phyloP scores from a whole-genome alignment of 2,113 vertebrate genomes.

The Odocoileus hemionus region DNA sequence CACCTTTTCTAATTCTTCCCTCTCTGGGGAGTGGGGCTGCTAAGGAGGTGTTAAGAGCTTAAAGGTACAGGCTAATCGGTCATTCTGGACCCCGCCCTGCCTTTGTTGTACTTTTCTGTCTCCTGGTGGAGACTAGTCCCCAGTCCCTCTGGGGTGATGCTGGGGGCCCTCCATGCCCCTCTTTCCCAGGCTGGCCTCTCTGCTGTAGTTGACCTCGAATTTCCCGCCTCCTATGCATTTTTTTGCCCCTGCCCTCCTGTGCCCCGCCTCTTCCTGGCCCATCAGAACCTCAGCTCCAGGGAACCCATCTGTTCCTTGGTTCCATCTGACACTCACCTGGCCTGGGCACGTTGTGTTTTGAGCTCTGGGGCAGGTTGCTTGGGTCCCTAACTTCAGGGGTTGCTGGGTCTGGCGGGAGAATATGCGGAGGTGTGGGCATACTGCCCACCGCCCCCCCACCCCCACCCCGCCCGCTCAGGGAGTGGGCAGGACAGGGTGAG shows the following conservation, averaged over 20 bases:
- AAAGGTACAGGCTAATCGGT: neutral
- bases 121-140: neutral
- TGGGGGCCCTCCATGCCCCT: neutral
- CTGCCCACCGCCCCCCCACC: neutral
- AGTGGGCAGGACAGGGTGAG: neutral
- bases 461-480: fast-evolving
- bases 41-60: neutral
- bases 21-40: neutral
- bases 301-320: constrained; percentile 13
- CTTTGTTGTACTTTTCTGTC: neutral
- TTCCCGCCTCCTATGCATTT: neutral
- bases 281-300: neutral
- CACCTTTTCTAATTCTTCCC: neutral
- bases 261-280: neutral
- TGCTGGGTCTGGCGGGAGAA: neutral
- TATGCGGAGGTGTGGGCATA: neutral
- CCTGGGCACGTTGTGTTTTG: neutral
- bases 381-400: neutral
- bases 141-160: neutral
- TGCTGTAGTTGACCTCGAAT: neutral
- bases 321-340: neutral
- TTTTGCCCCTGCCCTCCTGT: neutral
- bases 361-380: neutral
- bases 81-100: neutral
- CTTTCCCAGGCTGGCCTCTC: too few relatives aligned